Percentiles rank a stretch among this genome's conserved stretches.
These are phyloP conservation scores for Ditula angustiorana DNA, from an alignment of 2,888 invertebrate species.

Conservation along the genomic window DNA sequence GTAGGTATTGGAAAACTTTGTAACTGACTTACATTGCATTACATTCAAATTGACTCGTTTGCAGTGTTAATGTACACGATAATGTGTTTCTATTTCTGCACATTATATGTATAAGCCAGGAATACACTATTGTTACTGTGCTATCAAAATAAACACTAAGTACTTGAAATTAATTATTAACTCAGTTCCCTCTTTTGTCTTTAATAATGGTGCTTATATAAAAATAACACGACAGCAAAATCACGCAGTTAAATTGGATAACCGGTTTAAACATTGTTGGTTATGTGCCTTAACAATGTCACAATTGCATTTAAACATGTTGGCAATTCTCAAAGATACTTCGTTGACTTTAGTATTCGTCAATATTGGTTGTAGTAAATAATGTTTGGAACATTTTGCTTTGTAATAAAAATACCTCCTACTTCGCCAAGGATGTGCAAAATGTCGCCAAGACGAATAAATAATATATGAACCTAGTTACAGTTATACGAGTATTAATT, in stretches of 20 bases:
- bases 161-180: too few species aligned
- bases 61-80: background rate
- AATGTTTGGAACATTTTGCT: constrained; percentile 4
- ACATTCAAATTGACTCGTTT: constrained; percentile 3
- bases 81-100: background rate
- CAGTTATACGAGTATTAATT: too few species aligned
- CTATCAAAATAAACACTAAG: too few species aligned
- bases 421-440: background rate
- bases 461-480: too few species aligned
- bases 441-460: background rate
- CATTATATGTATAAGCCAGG: background rate
- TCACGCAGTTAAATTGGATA: too few species aligned
- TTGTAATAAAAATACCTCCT: constrained; percentile 1
- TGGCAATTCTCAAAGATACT: constrained; percentile 15
- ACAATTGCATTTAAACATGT: background rate
- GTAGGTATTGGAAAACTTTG: background rate
- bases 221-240: too few species aligned
- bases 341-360: constrained; percentile 26
- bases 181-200: too few species aligned
- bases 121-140: background rate
- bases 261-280: background rate
- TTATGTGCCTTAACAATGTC: constrained; percentile 3
- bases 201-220: too few species aligned
- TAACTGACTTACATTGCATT: background rate
- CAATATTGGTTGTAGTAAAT: constrained; percentile 20